phyloP scores from a whole-genome alignment of 2,888 invertebrate species.

The Pantelozetes paolii region DNA sequence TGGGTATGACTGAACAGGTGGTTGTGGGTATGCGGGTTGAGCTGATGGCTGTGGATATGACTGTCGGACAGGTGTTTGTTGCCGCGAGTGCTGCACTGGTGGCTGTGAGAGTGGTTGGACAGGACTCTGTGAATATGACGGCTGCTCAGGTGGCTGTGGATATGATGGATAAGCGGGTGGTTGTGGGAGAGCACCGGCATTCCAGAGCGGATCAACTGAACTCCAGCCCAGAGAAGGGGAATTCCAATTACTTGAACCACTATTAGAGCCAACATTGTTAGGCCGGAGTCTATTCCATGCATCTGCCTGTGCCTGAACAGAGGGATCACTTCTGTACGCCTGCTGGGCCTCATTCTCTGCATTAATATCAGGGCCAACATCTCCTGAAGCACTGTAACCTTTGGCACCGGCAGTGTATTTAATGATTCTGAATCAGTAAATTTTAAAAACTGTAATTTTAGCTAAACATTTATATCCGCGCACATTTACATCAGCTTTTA shows the following conservation, averaged over 20 bases:
- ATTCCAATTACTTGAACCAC: background rate
- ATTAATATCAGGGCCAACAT: conserved; percentile 36
- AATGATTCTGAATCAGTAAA: too few species aligned
- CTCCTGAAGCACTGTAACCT: conserved; percentile 35
- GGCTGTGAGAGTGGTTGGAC: too few species aligned
- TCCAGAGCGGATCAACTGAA: background rate
- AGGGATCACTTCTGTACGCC: background rate
- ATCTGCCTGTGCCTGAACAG: background rate
- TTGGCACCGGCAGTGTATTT: conserved; percentile 37
- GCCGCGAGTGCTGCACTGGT: background rate
- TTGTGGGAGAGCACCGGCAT: background rate
- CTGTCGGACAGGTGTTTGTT: too few species aligned
- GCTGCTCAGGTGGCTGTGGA: too few species aligned
- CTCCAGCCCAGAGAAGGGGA: background rate
- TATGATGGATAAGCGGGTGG: background rate
- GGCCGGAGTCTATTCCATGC: background rate
- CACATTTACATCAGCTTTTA: too few species aligned
- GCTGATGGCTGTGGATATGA: too few species aligned
- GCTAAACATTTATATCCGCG: too few species aligned
- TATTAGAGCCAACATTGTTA: background rate
- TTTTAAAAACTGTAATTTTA: too few species aligned
- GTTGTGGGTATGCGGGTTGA: background rate
- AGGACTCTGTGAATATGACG: too few species aligned
- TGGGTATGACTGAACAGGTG: background rate
- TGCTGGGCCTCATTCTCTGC: background rate